phyloP scores from a whole-genome alignment of 2,888 invertebrate species.

The Habrosyne pyritoides region DNA sequence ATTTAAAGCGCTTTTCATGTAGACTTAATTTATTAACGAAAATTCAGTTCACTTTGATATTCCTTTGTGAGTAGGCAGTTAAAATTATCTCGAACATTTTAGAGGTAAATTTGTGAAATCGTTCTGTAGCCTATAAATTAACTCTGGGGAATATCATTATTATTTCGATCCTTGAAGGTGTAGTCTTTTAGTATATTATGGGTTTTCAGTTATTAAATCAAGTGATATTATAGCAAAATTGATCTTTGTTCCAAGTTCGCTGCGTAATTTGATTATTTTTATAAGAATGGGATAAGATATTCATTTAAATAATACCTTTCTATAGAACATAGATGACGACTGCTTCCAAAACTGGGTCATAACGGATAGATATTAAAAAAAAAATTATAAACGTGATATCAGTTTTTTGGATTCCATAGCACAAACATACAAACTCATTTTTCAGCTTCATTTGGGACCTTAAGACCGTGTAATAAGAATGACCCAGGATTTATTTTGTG shows the following conservation, averaged over 20 bases:
- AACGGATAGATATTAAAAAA: not conserved
- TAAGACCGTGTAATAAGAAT: too few relatives aligned
- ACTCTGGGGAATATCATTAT: not conserved
- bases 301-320: not conserved
- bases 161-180: too few relatives aligned
- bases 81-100: not conserved
- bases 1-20: not conserved
- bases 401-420: too few relatives aligned
- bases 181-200: not conserved
- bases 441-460: not conserved
- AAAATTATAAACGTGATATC: too few relatives aligned
- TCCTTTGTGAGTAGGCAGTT: not conserved
- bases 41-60: not conserved
- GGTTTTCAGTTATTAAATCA: not conserved
- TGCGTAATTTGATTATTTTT: not conserved
- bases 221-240: not conserved
- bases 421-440: too few relatives aligned
- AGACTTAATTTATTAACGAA: not conserved
- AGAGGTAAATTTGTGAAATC: not conserved
- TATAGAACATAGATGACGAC: not conserved
- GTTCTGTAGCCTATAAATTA: not conserved
- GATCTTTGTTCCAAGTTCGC: not conserved
- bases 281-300: not conserved
- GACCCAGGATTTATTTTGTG: too few relatives aligned
- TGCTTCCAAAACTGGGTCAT: not conserved